Conservation (phyloP, 2,113 vertebrate species). For the Lophotis ruficrista region DNA sequence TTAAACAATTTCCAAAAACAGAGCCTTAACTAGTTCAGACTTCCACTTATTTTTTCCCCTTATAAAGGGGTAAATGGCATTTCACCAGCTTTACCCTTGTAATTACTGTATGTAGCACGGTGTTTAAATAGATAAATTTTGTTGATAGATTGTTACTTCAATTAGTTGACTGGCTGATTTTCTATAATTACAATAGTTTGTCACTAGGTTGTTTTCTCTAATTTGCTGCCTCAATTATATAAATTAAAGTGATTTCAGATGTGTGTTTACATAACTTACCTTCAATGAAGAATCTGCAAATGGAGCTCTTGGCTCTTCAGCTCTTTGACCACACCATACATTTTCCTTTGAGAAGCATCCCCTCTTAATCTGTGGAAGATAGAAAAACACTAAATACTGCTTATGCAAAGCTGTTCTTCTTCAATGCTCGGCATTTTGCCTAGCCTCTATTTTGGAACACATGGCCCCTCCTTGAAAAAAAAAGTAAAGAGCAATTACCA, state of each 20-base stretch:
- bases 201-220: slow-evolving; percentile 6
- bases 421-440: not conserved
- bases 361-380: not conserved
- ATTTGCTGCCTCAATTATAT: not conserved
- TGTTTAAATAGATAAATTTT: not conserved
- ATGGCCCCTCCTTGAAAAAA: not conserved
- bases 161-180: slow-evolving; percentile 39
- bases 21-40: not conserved
- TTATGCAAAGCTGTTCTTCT: not conserved
- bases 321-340: not conserved
- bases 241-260: not conserved
- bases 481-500: not conserved
- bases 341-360: not conserved
- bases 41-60: not conserved
- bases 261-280: not conserved
- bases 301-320: not conserved
- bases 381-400: not conserved
- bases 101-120: not conserved
- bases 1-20: not conserved
- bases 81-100: not conserved
- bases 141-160: not conserved
- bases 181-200: slow-evolving; percentile 43
- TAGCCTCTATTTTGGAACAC: not conserved
- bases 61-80: not conserved
- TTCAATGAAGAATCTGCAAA: not conserved